Base-by-base conservation (phyloP, 1,140 invertebrate species). In the Drosophila tsacasi region DNA sequence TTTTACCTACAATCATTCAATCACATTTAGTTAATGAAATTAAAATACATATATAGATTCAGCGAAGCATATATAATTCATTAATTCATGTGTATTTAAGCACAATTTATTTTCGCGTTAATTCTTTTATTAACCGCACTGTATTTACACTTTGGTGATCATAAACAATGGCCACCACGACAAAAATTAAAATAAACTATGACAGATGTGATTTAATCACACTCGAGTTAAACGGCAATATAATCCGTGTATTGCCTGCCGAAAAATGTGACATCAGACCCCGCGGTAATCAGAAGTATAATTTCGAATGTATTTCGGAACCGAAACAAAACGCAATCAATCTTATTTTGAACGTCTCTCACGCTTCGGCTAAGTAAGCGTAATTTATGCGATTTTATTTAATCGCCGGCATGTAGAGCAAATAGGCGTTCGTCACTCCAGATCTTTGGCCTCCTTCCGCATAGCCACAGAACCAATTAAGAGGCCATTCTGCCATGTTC, bases 251-350 rank as follows among this genome's bases (percentile, higher is more conserved):
- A 42, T 65, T 21, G 61, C 32, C 25, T 12, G 49, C 52, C 64
- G 21, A 69, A 61, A 60, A 74, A 73, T 74, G 68, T 74, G 71
- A 74, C 71, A 73, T 73, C 46, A 77, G 58, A 73, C 27, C 37
- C 32, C 15, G 35, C 27, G 35, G 58, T 81, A 67, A 68, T 74
- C 66, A 61, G 47, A 27, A 27, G 21, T 35, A 44, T 39, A 63
- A 39, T 72, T 74, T 59, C n/a, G 64, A 76, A 69, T 55, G 46
- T 61, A 46, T 72, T 74, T 40, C 67, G 15, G 15, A 40, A 32
- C 17, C 37, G 50, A 37, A 40, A 21, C 42, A n/a, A 42, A 40
- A 75, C 81, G 72, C 78, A 84, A 83, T 83, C 66, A 85, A 79
- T 75, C 83, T 84, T 71, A 50, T 71, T 69, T 25, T 35, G 23